Percentiles rank a stretch among this genome's conserved stretches.
Evolutionary conservation across 2,888 invertebrate species (phyloP).

Genomic region (Eupeodes latifasciatus): DNA sequence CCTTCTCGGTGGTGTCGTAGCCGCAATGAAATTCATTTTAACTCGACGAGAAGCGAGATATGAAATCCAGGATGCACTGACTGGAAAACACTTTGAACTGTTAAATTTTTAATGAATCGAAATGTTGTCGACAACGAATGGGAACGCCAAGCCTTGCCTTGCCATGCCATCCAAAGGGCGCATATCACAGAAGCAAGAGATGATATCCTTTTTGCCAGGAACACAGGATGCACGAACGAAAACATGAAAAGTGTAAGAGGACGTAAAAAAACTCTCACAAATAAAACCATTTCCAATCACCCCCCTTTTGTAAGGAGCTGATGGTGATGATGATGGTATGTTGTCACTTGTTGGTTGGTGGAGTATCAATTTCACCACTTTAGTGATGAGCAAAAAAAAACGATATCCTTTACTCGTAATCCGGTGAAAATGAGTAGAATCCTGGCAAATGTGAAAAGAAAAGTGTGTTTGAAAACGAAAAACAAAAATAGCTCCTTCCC

Average conservation of each 20-base stretch:
- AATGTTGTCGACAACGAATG: constrained; percentile 78
- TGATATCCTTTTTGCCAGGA: constrained; percentile 59
- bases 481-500: constrained; percentile 22
- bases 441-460: constrained; percentile 42
- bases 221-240: constrained; percentile 57
- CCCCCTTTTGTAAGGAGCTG: constrained; percentile 19
- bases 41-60: constrained; percentile 63
- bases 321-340: constrained; percentile 56
- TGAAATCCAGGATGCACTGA: constrained; percentile 78
- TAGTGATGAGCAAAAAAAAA: constrained; percentile 52
- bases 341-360: constrained; percentile 76
- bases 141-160: constrained; percentile 31
- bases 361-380: constrained; percentile 74
- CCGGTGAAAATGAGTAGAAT: constrained; percentile 68
- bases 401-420: constrained; percentile 50
- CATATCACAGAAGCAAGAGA: neutral
- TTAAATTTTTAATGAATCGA: constrained; percentile 84
- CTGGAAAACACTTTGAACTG: constrained; percentile 83
- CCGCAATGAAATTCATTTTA: constrained; percentile 76
- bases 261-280: constrained; percentile 7
- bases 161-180: constrained; percentile 2
- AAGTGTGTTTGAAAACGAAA: constrained; percentile 12
- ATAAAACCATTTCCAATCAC: constrained; percentile 29
- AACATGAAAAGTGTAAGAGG: constrained; percentile 71
- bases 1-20: constrained; percentile 10